These are phyloP conservation scores for Dastarcus helophoroides DNA, from an alignment of 2,888 invertebrate species.

Conservation along the genomic window DNA sequence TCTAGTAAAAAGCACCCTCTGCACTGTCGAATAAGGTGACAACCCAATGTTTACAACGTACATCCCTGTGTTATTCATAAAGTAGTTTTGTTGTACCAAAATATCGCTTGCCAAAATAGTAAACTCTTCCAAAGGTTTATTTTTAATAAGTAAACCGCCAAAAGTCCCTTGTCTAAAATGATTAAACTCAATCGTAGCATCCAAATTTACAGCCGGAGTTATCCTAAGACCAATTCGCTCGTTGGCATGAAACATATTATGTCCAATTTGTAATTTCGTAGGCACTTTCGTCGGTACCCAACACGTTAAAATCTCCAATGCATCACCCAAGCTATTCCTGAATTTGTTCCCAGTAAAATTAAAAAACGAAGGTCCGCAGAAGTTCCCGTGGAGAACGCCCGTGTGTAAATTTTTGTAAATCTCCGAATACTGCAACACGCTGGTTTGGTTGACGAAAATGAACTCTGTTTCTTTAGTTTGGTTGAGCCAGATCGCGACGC, in stretches of 20 bases:
- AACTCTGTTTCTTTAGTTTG: slow-evolving; percentile 70
- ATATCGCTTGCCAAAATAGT: slow-evolving; percentile 61
- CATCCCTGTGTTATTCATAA: slow-evolving; percentile 76
- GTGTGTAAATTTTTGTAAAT: slow-evolving; percentile 79
- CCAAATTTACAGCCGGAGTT: slow-evolving; percentile 70
- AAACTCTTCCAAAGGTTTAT: slow-evolving; percentile 69
- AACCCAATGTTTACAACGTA: slow-evolving; percentile 82
- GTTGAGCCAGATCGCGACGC: slow-evolving; percentile 83
- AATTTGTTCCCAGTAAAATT: slow-evolving; percentile 91
- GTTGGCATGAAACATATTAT: slow-evolving; percentile 73
- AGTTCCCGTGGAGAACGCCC: slow-evolving; percentile 88
- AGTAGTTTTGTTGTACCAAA: slow-evolving; percentile 75
- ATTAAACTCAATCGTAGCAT: slow-evolving; percentile 75
- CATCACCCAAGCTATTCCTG: slow-evolving; percentile 64
- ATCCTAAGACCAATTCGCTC: slow-evolving; percentile 63
- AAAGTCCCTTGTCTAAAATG: slow-evolving; percentile 71
- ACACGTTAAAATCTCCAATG: slow-evolving; percentile 74
- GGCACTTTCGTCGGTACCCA: slow-evolving; percentile 50
- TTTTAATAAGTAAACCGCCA: slow-evolving; percentile 77
- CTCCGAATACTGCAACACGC: slow-evolving; percentile 74
- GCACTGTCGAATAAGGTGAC: slow-evolving; percentile 75
- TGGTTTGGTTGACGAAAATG: slow-evolving; percentile 71
- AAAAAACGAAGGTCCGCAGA: slow-evolving; percentile 71
- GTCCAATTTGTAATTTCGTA: slow-evolving; percentile 65
- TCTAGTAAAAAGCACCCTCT: slow-evolving; percentile 72